Conservation (phyloP, 2,113 vertebrate species). For the Ranitomeya variabilis region DNA sequence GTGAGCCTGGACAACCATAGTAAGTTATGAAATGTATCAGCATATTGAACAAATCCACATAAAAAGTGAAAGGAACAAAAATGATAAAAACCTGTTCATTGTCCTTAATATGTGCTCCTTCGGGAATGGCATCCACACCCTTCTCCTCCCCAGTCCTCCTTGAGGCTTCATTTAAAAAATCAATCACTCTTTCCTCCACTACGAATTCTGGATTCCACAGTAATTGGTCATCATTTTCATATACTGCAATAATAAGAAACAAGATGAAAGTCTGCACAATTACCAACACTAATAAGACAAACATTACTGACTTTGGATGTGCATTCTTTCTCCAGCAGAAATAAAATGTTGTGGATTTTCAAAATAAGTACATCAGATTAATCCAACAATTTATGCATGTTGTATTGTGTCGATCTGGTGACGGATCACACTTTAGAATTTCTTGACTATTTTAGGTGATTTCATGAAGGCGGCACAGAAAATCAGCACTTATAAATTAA, state of each 20-base stretch:
- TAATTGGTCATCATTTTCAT: conserved; percentile 97
- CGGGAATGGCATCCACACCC: conserved; percentile 90
- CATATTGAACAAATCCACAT: not conserved
- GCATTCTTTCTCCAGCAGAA: too few species aligned
- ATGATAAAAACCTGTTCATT: conserved; percentile 85
- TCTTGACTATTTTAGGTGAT: too few species aligned
- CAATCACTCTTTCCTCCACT: conserved; percentile 87
- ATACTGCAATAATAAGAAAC: conserved; percentile 71
- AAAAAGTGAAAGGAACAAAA: not conserved
- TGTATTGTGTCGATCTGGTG: too few species aligned
- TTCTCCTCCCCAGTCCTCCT: conserved; percentile 89
- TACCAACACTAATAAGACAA: not conserved
- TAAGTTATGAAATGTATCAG: not conserved
- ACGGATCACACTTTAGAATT: too few species aligned
- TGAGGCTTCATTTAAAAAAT: conserved; percentile 90
- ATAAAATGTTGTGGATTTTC: too few species aligned
- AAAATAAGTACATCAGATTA: too few species aligned
- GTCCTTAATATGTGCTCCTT: conserved; percentile 94
- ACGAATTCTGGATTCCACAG: conserved; percentile 93
- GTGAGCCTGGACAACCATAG: not conserved
- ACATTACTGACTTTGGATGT: too few species aligned
- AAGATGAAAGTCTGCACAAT: not conserved
- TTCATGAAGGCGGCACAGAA: too few species aligned
- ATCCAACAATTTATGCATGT: too few species aligned
- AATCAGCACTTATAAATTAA: too few species aligned